Conservation (phyloP, 1,140 invertebrate genomes). For the Berghia stephanieae region DNA sequence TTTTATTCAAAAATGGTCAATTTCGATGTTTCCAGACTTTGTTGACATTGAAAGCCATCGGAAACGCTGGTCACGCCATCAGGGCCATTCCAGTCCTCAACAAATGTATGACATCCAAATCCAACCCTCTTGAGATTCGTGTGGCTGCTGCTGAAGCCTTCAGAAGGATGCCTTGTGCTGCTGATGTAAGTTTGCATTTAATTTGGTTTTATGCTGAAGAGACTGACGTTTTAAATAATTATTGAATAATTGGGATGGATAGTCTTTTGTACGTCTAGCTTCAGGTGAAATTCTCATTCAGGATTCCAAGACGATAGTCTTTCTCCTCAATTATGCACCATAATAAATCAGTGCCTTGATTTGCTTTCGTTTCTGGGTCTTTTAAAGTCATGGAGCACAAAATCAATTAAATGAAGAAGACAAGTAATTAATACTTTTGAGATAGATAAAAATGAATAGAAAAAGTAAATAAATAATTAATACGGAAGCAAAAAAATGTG, state of each 20-base stretch:
- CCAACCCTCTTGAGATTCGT: slow-evolving; percentile 76
- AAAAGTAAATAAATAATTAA: background rate
- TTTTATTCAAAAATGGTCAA: no score
- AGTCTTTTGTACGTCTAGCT: background rate
- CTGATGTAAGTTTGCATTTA: slow-evolving; percentile 68
- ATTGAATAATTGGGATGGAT: no score
- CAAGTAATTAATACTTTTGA: background rate
- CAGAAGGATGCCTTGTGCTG: slow-evolving; percentile 75
- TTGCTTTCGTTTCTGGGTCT: background rate
- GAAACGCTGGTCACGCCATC: slow-evolving; percentile 83
- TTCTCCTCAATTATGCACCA: background rate
- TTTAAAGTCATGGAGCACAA: background rate
- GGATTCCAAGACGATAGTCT: background rate
- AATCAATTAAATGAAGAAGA: background rate
- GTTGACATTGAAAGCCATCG: slow-evolving; percentile 84
- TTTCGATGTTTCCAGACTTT: slow-evolving; percentile 70
- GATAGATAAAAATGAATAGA: background rate
- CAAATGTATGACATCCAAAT: slow-evolving; percentile 74
- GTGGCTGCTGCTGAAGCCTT: slow-evolving; percentile 84
- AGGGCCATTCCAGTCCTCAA: slow-evolving; percentile 73
- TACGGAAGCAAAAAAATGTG: background rate
- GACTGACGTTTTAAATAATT: background rate
- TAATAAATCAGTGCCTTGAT: background rate
- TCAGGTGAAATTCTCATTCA: background rate
- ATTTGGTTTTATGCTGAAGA: background rate